phyloP scores from a whole-genome alignment of 2,888 invertebrate species.

The Oegoconia quadripuncta region DNA sequence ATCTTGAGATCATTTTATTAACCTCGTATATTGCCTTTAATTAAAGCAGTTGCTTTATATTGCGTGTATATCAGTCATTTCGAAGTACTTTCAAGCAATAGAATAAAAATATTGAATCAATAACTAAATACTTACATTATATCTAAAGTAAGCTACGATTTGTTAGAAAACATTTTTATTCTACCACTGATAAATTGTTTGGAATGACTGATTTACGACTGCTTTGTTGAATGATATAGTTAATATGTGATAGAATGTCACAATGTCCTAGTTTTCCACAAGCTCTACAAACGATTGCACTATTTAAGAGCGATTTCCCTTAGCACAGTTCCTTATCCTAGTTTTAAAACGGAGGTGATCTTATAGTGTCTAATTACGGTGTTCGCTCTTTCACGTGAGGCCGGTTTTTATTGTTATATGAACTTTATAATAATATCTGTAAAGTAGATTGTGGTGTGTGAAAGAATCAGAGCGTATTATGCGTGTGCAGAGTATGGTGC shows the following conservation, averaged over 20 bases:
- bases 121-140: too few species aligned
- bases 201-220: too few species aligned
- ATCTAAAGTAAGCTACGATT: too few species aligned
- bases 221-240: neutral
- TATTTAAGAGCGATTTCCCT: constrained; percentile 37
- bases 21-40: too few species aligned
- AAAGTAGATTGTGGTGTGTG: constrained; percentile 23
- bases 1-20: too few species aligned
- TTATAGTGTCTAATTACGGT: constrained; percentile 33
- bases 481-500: constrained; percentile 37
- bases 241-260: neutral
- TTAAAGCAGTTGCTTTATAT: too few species aligned
- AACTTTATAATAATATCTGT: constrained; percentile 16
- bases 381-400: constrained; percentile 30
- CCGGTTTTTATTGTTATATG: constrained; percentile 12
- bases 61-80: too few species aligned
- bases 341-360: constrained; percentile 29
- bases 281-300: constrained; percentile 10
- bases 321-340: constrained; percentile 38
- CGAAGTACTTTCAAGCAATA: too few species aligned
- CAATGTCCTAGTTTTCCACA: neutral
- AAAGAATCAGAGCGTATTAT: constrained; percentile 42
- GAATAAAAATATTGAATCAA: too few species aligned
- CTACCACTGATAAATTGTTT: too few species aligned
- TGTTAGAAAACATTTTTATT: too few species aligned